Evolutionary conservation across 2,113 vertebrate species (phyloP).

Genomic region (Epinephelus fuscoguttatus): DNA sequence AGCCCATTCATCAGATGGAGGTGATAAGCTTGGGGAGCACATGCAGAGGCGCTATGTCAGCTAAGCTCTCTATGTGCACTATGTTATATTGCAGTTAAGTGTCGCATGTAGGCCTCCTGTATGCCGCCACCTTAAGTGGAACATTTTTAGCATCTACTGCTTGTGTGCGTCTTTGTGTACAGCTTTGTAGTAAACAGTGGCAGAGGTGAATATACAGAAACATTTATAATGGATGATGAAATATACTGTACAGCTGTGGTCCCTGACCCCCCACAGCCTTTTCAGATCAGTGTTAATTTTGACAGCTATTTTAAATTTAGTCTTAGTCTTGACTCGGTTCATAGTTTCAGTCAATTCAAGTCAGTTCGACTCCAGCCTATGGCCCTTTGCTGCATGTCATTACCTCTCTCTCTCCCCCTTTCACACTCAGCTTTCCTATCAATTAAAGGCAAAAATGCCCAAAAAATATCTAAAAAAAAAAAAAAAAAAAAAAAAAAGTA

Average conservation of each 20-base stretch:
- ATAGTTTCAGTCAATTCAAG: no score
- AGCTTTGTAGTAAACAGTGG: not conserved
- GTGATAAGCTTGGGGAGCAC: conserved; percentile 85
- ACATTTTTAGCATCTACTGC: conserved; percentile 1
- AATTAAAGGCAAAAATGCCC: no score
- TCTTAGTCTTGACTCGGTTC: no score
- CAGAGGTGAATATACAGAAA: conserved; percentile 8
- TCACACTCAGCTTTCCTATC: no score
- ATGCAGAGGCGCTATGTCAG: conserved; percentile 78
- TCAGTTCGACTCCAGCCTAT: no score
- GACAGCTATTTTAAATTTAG: no score
- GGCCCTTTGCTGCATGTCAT: no score
- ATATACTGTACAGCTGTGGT: not conserved
- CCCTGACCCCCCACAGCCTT: not conserved
- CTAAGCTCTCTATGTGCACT: conserved; percentile 72
- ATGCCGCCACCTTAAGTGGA: conserved; percentile 19
- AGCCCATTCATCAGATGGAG: conserved; percentile 84
- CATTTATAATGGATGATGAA: not conserved
- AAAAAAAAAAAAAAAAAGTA: no score
- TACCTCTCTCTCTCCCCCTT: no score
- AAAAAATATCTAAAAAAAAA: no score
- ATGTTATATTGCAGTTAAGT: conserved; percentile 52
- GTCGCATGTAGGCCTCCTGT: conserved; percentile 42
- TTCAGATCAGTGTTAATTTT: no score
- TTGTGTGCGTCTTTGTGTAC: conserved; percentile 3